Evolutionary conservation across 2,797 vertebrate genomes (phyloP).

Genomic region (Geotrypetes seraphini): DNA sequence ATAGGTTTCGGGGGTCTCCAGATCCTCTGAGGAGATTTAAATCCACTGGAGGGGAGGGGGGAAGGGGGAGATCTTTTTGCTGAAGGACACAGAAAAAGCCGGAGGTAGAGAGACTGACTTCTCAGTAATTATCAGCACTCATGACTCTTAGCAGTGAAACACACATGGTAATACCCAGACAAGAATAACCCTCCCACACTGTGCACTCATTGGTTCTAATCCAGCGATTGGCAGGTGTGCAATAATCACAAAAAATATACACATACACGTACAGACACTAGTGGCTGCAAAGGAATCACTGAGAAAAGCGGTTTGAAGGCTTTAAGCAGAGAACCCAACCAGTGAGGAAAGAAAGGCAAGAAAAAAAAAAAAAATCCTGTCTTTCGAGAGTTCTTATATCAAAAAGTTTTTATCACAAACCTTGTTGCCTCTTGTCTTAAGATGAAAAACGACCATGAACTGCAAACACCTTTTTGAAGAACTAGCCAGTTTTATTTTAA

Average conservation of each 20-base stretch:
- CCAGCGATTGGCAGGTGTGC: slow-evolving; percentile 35
- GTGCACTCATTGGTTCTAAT: slow-evolving; percentile 46
- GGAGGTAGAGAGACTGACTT: slow-evolving; percentile 28
- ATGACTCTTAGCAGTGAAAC: slow-evolving; percentile 34
- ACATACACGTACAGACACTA: accelerated
- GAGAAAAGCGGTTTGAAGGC: no score
- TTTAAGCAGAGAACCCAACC: no score
- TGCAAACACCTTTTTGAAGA: no score
- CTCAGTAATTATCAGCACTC: slow-evolving; percentile 34
- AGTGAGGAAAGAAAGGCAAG: no score
- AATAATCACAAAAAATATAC: slow-evolving; percentile 2
- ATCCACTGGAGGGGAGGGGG: slow-evolving; percentile 37
- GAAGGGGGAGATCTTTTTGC: slow-evolving; percentile 1
- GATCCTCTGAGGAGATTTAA: slow-evolving; percentile 25
- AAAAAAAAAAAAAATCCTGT: no score
- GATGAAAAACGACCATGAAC: no score
- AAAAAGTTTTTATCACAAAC: no score
- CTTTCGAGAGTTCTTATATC: no score
- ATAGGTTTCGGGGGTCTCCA: slow-evolving; percentile 17
- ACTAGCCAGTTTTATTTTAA: no score
- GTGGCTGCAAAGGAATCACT: accelerated
- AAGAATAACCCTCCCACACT: slow-evolving; percentile 42
- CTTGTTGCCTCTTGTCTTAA: no score
- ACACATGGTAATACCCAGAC: slow-evolving; percentile 32
- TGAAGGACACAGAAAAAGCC: slow-evolving; percentile 33